These are phyloP conservation scores for cattle (Bos taurus) DNA, from an alignment of 2,113 vertebrate genomes.

Conservation along the genomic window DNA sequence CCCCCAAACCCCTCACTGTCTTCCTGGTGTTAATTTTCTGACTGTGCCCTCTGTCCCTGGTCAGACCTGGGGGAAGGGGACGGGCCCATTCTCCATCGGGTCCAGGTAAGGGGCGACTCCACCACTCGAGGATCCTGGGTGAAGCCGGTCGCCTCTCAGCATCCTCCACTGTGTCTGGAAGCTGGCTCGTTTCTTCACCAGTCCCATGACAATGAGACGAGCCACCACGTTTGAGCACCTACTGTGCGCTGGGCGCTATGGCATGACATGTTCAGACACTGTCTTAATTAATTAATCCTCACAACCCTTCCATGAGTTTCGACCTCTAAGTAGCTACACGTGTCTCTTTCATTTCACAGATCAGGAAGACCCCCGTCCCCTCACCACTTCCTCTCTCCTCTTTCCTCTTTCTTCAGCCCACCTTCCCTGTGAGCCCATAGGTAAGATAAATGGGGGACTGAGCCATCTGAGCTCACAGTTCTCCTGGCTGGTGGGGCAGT, in stretches of 20 bases:
- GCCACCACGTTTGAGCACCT: not conserved
- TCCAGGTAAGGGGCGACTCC: not conserved
- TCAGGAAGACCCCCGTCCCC: not conserved
- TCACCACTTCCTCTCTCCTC: not conserved
- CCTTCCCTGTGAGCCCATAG: not conserved
- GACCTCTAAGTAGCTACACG: not conserved
- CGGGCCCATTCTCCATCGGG: not conserved
- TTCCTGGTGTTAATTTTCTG: slow-evolving; percentile 40
- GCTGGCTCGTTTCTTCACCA: not conserved
- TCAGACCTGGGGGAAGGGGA: slow-evolving; percentile 5
- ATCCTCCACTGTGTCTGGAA: not conserved
- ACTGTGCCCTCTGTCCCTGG: slow-evolving; percentile 1
- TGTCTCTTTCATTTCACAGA: not conserved
- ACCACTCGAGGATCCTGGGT: accelerated
- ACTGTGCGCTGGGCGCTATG: not conserved
- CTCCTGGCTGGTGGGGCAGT: not conserved
- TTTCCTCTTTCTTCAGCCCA: not conserved
- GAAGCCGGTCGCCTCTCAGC: not conserved
- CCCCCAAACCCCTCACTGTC: not conserved
- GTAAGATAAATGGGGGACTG: not conserved
- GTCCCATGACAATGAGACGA: not conserved
- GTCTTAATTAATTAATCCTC: not conserved
- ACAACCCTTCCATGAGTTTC: not conserved
- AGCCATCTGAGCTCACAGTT: not conserved
- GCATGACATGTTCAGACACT: not conserved